Percentiles rank a stretch among this genome's conserved stretches.
Conservation (phyloP, 2,797 vertebrate genomes). For the Coendou prehensilis region DNA sequence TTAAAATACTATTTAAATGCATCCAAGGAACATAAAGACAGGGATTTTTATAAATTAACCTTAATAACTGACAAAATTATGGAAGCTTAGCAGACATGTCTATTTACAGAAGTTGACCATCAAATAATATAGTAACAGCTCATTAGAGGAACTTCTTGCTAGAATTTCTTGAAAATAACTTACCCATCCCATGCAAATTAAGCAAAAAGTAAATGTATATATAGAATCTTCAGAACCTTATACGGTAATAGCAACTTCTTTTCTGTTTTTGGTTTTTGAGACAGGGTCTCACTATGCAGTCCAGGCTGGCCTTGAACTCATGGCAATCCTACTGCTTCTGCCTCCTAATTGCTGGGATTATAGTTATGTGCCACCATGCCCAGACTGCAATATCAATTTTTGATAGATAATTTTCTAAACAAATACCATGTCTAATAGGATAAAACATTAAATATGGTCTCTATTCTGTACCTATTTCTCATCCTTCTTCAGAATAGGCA, state of each 20-base stretch:
- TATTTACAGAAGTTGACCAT: background rate
- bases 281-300: background rate
- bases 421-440: conserved; percentile 3
- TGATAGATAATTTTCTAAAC: conserved; percentile 8
- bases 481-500: background rate
- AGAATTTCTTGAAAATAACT: background rate
- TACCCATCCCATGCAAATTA: background rate
- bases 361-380: background rate
- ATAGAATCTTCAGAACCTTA: background rate
- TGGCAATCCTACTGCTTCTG: background rate
- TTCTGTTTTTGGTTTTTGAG: background rate
- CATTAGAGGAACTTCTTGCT: background rate
- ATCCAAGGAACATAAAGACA: background rate
- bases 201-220: background rate
- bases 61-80: background rate
- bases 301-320: background rate
- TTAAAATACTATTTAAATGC: background rate
- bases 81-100: background rate
- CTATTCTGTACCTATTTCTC: background rate
- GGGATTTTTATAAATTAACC: background rate
- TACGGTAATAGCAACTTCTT: background rate
- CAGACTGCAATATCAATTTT: background rate
- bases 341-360: background rate
- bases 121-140: background rate
- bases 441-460: background rate